Evolutionary conservation across 2,888 invertebrate genomes (phyloP).

Genomic region (Ormyrus labotus): DNA sequence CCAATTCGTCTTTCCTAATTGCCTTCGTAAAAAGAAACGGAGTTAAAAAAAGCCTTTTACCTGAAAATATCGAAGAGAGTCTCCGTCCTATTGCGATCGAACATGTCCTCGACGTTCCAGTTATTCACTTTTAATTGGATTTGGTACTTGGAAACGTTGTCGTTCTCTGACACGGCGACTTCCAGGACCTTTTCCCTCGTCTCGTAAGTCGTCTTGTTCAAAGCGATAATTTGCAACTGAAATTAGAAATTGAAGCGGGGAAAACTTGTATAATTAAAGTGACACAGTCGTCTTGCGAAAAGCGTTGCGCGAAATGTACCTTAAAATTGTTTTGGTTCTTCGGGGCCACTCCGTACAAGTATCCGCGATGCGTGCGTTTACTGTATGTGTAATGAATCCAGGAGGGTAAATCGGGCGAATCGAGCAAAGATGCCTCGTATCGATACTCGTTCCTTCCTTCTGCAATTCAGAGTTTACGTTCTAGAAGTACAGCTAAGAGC

Average conservation of each 20-base stretch:
- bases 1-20: too few relatives aligned
- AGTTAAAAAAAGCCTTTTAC: constrained; percentile 57
- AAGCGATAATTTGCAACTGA: constrained; percentile 85
- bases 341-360: constrained; percentile 91
- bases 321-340: constrained; percentile 77
- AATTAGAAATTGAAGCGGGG: not conserved
- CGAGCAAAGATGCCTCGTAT: constrained; percentile 80
- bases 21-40: not conserved
- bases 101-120: constrained; percentile 90
- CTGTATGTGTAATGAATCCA: constrained; percentile 93
- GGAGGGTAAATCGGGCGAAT: constrained; percentile 89
- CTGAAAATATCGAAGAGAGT: constrained; percentile 86
- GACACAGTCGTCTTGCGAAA: too few relatives aligned
- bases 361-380: constrained; percentile 85
- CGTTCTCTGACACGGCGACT: constrained; percentile 82
- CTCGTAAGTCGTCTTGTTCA: constrained; percentile 87
- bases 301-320: constrained; percentile 61
- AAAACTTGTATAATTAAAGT: not conserved
- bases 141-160: constrained; percentile 83
- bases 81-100: constrained; percentile 85
- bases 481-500: not conserved
- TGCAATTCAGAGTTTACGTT: constrained; percentile 8
- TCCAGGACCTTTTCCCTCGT: constrained; percentile 82
- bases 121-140: constrained; percentile 93
- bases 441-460: constrained; percentile 51